Percentiles rank a stretch among this genome's conserved stretches.
phyloP scores from a whole-genome alignment of 2,888 invertebrate genomes.

The Pecten maximus region DNA sequence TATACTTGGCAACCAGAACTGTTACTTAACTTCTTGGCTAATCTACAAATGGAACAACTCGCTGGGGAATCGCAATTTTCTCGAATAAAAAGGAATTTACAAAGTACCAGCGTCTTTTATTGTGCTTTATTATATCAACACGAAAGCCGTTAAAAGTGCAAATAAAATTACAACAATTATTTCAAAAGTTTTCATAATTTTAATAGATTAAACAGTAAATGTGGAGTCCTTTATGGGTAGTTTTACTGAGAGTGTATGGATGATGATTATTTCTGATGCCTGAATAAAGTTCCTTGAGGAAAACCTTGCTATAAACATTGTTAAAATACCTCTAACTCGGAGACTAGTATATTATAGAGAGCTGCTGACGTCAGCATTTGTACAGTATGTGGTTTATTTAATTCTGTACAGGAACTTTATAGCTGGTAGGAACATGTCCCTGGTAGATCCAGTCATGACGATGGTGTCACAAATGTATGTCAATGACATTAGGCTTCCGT shows the following conservation, averaged over 20 bases:
- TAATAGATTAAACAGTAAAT: neutral
- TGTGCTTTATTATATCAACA: neutral
- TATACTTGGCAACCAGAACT: slow-evolving; percentile 4
- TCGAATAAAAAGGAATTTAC: slow-evolving; percentile 25
- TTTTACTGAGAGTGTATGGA: neutral
- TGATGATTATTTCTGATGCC: neutral
- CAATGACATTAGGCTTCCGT: neutral
- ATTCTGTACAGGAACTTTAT: no score
- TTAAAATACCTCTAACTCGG: neutral
- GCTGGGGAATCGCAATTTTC: neutral
- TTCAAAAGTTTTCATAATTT: neutral
- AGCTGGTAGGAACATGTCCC: neutral
- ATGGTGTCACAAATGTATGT: neutral
- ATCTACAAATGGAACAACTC: slow-evolving; percentile 10
- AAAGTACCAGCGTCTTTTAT: neutral
- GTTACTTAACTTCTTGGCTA: slow-evolving; percentile 33
- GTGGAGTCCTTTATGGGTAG: neutral
- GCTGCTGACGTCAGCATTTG: no score
- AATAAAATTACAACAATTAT: slow-evolving; percentile 7
- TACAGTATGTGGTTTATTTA: no score
- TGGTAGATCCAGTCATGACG: neutral
- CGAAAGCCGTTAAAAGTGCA: slow-evolving; percentile 20
- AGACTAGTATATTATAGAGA: neutral
- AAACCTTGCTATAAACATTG: neutral
- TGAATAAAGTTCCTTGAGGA: neutral